These are phyloP conservation scores for Heliconius cydno DNA, from an alignment of 2,888 invertebrate genomes.

Conservation along the genomic window DNA sequence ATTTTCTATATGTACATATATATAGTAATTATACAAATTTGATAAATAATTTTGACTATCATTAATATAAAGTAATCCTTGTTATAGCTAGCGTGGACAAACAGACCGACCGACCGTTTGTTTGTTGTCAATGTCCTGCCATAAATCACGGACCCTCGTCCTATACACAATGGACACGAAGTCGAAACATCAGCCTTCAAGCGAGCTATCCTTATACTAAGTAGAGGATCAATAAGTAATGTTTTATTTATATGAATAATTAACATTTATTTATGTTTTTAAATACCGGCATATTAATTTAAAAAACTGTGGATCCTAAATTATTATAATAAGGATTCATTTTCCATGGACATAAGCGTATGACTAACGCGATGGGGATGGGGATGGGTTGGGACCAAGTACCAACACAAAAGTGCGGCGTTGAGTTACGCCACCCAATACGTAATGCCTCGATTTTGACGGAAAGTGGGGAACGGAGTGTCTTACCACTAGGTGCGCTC, in stretches of 20 bases:
- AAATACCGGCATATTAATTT: not conserved
- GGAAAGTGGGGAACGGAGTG: no score
- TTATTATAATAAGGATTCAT: no score
- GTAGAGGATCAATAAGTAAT: constrained; percentile 41
- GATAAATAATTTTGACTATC: constrained; percentile 38
- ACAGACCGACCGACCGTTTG: constrained; percentile 53
- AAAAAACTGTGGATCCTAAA: not conserved
- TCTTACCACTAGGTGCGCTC: no score
- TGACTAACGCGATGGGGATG: no score
- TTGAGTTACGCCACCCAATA: no score
- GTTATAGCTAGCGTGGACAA: constrained; percentile 48
- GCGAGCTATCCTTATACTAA: constrained; percentile 39
- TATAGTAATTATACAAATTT: not conserved
- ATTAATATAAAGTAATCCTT: constrained; percentile 47
- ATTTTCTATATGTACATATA: not conserved
- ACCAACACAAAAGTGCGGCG: no score
- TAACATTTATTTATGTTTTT: not conserved
- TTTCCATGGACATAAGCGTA: no score
- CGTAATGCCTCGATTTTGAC: no score
- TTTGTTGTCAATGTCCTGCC: constrained; percentile 67
- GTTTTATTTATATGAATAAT: constrained; percentile 24
- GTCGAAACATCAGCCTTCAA: constrained; percentile 58
- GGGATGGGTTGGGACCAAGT: no score
- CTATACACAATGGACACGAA: constrained; percentile 59
- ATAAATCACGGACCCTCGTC: constrained; percentile 78